These are phyloP conservation scores for Drosophila mettleri DNA, from an alignment of 2,888 invertebrate genomes.

Conservation along the genomic window DNA sequence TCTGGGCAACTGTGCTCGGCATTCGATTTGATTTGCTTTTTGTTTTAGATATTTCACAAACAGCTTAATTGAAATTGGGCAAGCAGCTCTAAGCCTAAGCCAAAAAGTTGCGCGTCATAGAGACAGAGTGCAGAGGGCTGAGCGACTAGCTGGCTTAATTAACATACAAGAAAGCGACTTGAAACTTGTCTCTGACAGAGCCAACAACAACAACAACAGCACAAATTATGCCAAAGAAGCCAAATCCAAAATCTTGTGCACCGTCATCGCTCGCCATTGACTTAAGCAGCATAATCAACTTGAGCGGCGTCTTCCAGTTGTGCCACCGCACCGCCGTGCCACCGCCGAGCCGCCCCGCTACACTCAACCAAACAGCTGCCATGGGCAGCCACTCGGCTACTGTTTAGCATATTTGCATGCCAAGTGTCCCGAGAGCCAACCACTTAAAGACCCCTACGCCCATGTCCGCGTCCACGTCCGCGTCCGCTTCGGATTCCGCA, in stretches of 20 bases:
- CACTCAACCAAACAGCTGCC: constrained; percentile 1
- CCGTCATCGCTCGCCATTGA: constrained; percentile 72
- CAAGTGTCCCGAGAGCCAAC: constrained; percentile 62
- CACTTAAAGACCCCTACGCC: constrained; percentile 68
- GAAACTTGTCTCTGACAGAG: constrained; percentile 78
- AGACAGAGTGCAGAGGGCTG: background rate
- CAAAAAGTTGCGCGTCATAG: constrained; percentile 65
- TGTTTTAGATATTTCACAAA: constrained; percentile 20
- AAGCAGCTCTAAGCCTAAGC: background rate
- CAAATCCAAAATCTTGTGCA: constrained; percentile 73
- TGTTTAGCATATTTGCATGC: constrained; percentile 81
- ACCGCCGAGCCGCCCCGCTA: background rate
- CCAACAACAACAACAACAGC: constrained; percentile 18
- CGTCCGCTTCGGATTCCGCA: constrained; percentile 12
- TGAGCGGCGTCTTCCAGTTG: constrained; percentile 49
- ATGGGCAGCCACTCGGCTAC: constrained; percentile 54
- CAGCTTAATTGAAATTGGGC: constrained; percentile 33
- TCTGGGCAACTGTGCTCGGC: constrained; percentile 6
- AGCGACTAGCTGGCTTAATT: constrained; percentile 55
- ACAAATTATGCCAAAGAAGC: constrained; percentile 39
- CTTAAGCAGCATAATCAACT: constrained; percentile 80
- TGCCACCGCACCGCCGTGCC: constrained; percentile 2
- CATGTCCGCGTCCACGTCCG: constrained; percentile 61
- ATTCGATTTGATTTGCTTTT: constrained; percentile 17
- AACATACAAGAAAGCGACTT: constrained; percentile 75